Evolutionary conservation across 2,888 invertebrate species (phyloP).

Genomic region (Amphimallon solstitiale): DNA sequence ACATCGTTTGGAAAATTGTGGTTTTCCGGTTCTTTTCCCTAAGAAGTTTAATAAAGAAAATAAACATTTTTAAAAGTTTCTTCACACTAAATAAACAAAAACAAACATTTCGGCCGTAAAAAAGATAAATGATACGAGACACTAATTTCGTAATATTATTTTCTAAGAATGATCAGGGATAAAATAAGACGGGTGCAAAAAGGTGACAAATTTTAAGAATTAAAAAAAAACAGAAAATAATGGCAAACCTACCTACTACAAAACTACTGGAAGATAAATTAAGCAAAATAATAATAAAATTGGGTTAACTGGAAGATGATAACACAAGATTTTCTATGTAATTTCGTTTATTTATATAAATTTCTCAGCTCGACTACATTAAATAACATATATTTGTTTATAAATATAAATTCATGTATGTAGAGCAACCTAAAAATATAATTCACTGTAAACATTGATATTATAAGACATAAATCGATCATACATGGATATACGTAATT

Average conservation of each 20-base stretch:
- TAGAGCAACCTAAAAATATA: slow-evolving; percentile 32
- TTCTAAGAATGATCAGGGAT: slow-evolving; percentile 7
- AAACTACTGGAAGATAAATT: slow-evolving; percentile 47
- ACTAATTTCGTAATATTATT: background rate
- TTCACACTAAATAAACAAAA: no score
- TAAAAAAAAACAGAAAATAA: slow-evolving; percentile 52
- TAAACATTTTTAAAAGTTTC: no score
- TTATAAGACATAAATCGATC: background rate
- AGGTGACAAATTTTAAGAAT: slow-evolving; percentile 19
- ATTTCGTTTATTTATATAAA: slow-evolving; percentile 43
- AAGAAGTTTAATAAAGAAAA: no score
- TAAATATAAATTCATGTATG: slow-evolving; percentile 19
- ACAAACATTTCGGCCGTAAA: no score
- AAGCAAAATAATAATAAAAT: slow-evolving; percentile 42
- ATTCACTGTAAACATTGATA: slow-evolving; percentile 25
- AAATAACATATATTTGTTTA: slow-evolving; percentile 34
- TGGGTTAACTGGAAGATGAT: slow-evolving; percentile 32
- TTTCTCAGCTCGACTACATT: slow-evolving; percentile 21
- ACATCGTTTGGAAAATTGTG: no score
- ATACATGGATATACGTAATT: slow-evolving; percentile 9
- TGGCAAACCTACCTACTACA: slow-evolving; percentile 61
- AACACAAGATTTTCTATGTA: slow-evolving; percentile 39
- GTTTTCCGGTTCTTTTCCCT: no score
- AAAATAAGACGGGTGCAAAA: slow-evolving; percentile 17
- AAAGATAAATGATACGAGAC: no score